Base-by-base conservation (phyloP, 2,797 vertebrate species). In the Cirrhinus mrigala region DNA sequence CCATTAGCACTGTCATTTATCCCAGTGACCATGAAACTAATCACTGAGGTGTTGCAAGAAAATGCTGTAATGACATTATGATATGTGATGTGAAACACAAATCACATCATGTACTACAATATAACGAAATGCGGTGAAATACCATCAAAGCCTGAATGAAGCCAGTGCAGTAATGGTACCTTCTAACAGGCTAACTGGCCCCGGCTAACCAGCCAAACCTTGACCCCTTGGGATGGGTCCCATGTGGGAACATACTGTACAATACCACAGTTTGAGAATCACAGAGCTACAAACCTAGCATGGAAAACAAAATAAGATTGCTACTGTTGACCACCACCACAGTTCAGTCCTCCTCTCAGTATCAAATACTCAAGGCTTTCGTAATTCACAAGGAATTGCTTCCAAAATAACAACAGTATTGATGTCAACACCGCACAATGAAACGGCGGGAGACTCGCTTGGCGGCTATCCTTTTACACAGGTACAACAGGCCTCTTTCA, bases 381-480 rank as follows among this genome's bases (percentile, higher is more conserved):
- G 6, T 70, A 85, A 86, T 69, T 82, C 64, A 33, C 14, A 27
- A 62, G 74, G 83, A 85, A 70, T 76, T 58, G 74, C 68, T 82
- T 85, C 85, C 82, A 89, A 88, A 89, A 88, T 73, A 86, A 82
- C 86, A 87, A 79, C 79, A 79, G 82, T 82, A 86, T 82, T 86
- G 81, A 86, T 86, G 86, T 79, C 73, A 85, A 82, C 58, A 82
- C 50, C 46, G 68, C 70, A 24, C 78, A 84, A 70, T n/a, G 78
- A 82, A 82, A 66, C 70, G 37, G 44, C 54, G 4, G 79, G 82
- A 84, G 82, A 40, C 82, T 85, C 52, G 40, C 84, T 76, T 54
- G 77, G 82, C 29, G 62, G 44, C 64, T 88, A 89, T 89, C 82
- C 64, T 71, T 79, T 88, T 88, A 85, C 89, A 58, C 80, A 20